phyloP scores from a whole-genome alignment of 2,888 invertebrate species.

The Melitaea athalia region DNA sequence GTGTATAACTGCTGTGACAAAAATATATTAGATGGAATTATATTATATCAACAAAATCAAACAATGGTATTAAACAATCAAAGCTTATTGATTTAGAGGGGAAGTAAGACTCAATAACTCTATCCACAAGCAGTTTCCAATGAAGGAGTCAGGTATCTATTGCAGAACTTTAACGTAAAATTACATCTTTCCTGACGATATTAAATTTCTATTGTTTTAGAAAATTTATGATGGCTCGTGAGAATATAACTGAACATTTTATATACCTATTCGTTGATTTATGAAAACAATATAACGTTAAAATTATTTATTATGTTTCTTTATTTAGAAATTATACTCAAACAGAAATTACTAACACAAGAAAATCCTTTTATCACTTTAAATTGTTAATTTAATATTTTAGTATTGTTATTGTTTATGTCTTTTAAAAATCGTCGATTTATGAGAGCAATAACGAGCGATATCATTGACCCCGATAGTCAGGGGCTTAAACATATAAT shows the following conservation, averaged over 20 bases:
- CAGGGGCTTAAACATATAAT: too few relatives aligned
- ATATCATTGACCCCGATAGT: too few relatives aligned
- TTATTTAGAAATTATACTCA: too few relatives aligned
- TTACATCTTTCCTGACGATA: constrained; percentile 72
- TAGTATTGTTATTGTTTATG: too few relatives aligned
- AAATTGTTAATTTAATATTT: too few relatives aligned
- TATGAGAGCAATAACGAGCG: too few relatives aligned
- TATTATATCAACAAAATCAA: constrained; percentile 3
- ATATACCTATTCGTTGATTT: constrained; percentile 27
- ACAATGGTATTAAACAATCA: constrained; percentile 20
- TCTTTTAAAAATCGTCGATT: too few relatives aligned
- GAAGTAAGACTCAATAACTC: constrained; percentile 65
- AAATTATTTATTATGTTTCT: too few relatives aligned
- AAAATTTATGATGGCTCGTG: constrained; percentile 64
- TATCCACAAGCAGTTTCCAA: constrained; percentile 58
- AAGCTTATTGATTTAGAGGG: constrained; percentile 61
- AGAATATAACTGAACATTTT: constrained; percentile 59
- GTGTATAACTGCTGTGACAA: too few relatives aligned
- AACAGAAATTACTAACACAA: too few relatives aligned
- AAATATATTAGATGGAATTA: not conserved
- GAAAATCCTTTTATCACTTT: too few relatives aligned
- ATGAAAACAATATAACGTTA: constrained; percentile 15
- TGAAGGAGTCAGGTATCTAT: constrained; percentile 65
- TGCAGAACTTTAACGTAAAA: constrained; percentile 73
- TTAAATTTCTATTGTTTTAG: constrained; percentile 77